Evolutionary conservation across 2,888 invertebrate genomes (phyloP), one percentile per base, ranked within the genome.

Genomic region (Callyntrura sp.): DNA sequence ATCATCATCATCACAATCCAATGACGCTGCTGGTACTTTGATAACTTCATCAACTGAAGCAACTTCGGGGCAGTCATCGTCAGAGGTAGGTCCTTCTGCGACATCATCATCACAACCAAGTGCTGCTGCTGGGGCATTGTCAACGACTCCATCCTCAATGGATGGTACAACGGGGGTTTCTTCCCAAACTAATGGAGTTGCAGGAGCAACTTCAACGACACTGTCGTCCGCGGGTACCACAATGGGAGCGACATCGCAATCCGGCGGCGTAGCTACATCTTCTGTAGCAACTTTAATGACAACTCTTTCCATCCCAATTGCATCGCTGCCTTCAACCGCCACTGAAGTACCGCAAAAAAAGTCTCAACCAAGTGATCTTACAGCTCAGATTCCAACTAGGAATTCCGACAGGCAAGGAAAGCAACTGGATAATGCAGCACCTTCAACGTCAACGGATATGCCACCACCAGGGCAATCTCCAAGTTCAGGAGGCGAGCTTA

Each of bases 401-500:
- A 23, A 3, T 0, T 78, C 78, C 0, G 45, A 9, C 1, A 45
- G 79, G 9, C n/a, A 81, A n/a, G 4, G 28, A 4, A 81, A 81
- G 28, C n/a, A 55, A n/a, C 57, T 81, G 6, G 17, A n/a, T 12
- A 43, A 6, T 17, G 2, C 65, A 2, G 57, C 81, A 43, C 60
- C 81, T 43, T 2, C 62, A 62, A 14, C 62, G 3, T 17, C 81
- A 43, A 3, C 28, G n/a, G 17, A n/a, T 62, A n/a, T 6, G 14
- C 28, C n/a, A 25, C 70, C 23, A 84, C 45, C 51, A 35, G 45
- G 45, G 17, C 45, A 51, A 57, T 76, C 78, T 4, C 62, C 85
- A 17, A 35, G 85, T 1, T 78, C 78, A 9, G 86, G 86, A 12
- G 86, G 78, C 3, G 79, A 65, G 4, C n/a, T 86, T 28, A 86